phyloP scores from a whole-genome alignment of 2,888 invertebrate genomes.

The Magallana nippona region DNA sequence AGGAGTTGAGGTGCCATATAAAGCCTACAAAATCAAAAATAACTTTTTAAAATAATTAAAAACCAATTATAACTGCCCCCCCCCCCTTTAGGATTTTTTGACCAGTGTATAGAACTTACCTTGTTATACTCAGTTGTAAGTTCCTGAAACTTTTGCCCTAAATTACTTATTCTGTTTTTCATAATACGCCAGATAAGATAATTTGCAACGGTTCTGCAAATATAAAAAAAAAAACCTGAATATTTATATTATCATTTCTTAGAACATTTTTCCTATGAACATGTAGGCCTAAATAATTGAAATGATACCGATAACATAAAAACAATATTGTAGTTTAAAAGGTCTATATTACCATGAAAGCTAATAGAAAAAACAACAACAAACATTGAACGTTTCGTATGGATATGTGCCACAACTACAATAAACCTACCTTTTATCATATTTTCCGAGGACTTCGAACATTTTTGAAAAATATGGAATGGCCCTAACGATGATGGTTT shows the following conservation, averaged over 20 bases:
- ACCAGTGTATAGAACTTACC: constrained; percentile 58
- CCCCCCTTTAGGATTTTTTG: too few relatives aligned
- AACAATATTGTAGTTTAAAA: too few relatives aligned
- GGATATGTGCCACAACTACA: too few relatives aligned
- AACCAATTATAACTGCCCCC: background rate
- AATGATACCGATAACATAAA: too few relatives aligned
- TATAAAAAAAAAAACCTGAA: background rate
- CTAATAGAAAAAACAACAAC: too few relatives aligned
- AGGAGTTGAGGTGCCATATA: constrained; percentile 79
- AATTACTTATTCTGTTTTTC: constrained; percentile 89
- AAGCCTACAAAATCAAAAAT: constrained; percentile 60
- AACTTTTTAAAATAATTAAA: background rate
- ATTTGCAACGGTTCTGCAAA: constrained; percentile 84
- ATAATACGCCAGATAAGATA: constrained; percentile 89
- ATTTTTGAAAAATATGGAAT: constrained; percentile 62
- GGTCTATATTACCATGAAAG: too few relatives aligned
- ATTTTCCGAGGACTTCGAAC: constrained; percentile 59
- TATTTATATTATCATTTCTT: background rate
- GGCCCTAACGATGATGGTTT: constrained; percentile 63
- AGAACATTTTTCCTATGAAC: too few relatives aligned
- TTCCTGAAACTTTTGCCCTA: constrained; percentile 92
- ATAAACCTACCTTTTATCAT: constrained; percentile 54
- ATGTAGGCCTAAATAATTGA: background rate
- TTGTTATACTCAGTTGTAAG: constrained; percentile 88
- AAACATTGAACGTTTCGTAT: background rate